A percentile compares a stretch with the other conserved stretches of the same genome.
phyloP scores from a whole-genome alignment of 2,888 invertebrate genomes.

The Rhyacophila evoluta region DNA sequence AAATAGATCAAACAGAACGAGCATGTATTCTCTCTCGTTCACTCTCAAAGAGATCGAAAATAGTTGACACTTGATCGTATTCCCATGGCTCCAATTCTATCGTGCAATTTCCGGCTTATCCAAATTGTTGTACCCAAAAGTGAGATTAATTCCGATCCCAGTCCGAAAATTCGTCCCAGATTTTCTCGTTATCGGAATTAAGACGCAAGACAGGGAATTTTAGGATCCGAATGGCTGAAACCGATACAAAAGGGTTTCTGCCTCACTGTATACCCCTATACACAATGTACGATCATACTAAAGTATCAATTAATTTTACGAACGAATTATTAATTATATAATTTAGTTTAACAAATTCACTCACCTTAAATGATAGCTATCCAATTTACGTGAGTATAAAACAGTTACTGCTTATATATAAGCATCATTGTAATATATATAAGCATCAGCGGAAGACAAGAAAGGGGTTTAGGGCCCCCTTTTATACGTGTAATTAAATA shows the following conservation, averaged over 20 bases:
- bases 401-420: too few species aligned
- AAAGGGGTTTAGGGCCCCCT: too few species aligned
- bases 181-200: constrained; percentile 1
- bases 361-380: too few species aligned
- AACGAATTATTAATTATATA: too few species aligned
- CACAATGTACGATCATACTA: too few species aligned
- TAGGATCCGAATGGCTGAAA: neutral
- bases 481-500: too few species aligned
- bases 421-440: too few species aligned
- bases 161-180: neutral
- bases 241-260: neutral
- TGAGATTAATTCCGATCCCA: neutral
- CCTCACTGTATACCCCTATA: too few species aligned
- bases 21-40: neutral
- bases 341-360: too few species aligned
- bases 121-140: neutral
- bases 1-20: neutral
- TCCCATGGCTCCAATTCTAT: constrained; percentile 6
- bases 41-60: neutral
- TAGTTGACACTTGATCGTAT: neutral
- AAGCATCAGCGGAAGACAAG: too few species aligned
- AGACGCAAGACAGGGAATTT: neutral
- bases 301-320: too few species aligned
- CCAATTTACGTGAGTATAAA: too few species aligned
- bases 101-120: neutral